Percentiles rank a stretch among this genome's conserved stretches.
Conservation (phyloP, 2,888 invertebrate species). For the Phorcus lineatus region DNA sequence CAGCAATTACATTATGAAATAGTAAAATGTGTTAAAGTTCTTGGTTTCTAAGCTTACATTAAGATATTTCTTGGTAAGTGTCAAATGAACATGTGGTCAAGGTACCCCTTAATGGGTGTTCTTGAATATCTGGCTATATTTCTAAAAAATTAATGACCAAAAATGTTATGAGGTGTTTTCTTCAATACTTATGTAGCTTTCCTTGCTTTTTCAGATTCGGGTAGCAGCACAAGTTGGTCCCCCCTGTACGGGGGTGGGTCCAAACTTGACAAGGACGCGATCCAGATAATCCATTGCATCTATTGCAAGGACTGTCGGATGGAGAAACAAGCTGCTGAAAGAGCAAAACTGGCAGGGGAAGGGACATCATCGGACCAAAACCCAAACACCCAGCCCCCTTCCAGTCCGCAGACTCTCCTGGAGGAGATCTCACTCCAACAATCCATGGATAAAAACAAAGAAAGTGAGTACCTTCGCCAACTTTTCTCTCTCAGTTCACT, state of each 20-base stretch:
- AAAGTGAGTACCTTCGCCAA: conserved; percentile 85
- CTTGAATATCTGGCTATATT: no score
- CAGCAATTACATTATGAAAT: no score
- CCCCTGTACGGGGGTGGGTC: conserved; percentile 63
- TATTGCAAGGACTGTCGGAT: conserved; percentile 71
- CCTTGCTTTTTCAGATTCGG: conserved; percentile 57
- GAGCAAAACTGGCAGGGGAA: conserved; percentile 28
- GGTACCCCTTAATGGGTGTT: no score
- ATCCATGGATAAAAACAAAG: conserved; percentile 96
- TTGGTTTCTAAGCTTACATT: no score
- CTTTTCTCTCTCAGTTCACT: neutral
- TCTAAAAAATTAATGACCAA: no score
- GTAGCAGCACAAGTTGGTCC: conserved; percentile 63
- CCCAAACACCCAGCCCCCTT: conserved; percentile 39
- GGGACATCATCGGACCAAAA: conserved; percentile 30
- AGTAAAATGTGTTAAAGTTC: no score
- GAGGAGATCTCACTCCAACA: conserved; percentile 95
- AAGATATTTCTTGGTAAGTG: no score
- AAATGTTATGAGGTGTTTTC: neutral
- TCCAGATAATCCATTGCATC: conserved; percentile 70
- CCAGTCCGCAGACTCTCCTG: conserved; percentile 87
- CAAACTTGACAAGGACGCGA: conserved; percentile 65
- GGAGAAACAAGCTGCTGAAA: conserved; percentile 59
- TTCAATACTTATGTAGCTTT: neutral
- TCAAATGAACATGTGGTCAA: no score